phyloP scores from a whole-genome alignment of 2,888 invertebrate genomes.

The Euzetes globulus region DNA sequence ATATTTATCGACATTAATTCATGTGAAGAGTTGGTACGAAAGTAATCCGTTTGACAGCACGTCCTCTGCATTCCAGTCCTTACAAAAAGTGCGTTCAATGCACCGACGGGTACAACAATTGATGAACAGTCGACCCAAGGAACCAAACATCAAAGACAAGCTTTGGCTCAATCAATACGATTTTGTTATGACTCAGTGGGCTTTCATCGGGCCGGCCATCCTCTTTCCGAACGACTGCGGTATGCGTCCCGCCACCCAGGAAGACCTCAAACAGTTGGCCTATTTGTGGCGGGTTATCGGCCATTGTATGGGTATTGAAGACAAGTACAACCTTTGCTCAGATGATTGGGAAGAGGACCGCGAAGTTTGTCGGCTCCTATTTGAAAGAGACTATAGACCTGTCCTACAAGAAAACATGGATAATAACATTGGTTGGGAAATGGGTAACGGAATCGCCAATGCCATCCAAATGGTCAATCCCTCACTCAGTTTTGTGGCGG shows the following conservation, averaged over 20 bases:
- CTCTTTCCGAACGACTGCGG: constrained; percentile 58
- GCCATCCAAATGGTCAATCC: background rate
- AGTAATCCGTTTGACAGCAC: constrained; percentile 58
- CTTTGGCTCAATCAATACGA: constrained; percentile 66
- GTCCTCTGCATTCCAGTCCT: constrained; percentile 49
- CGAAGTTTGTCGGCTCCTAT: background rate
- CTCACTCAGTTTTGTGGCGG: background rate
- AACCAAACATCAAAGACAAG: constrained; percentile 45
- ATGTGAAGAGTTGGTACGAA: constrained; percentile 71
- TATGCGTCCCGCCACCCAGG: constrained; percentile 54
- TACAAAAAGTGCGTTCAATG: constrained; percentile 49
- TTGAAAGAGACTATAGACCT: constrained; percentile 27
- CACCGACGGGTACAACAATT: constrained; percentile 52
- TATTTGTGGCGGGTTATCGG: constrained; percentile 79
- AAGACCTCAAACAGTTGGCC: constrained; percentile 64
- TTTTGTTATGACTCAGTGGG: constrained; percentile 74
- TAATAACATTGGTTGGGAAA: background rate
- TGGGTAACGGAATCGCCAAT: background rate
- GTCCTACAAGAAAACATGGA: background rate
- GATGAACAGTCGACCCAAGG: constrained; percentile 28
- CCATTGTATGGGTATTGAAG: constrained; percentile 59
- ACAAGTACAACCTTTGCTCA: constrained; percentile 46
- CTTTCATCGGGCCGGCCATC: constrained; percentile 69
- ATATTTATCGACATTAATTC: constrained; percentile 68
- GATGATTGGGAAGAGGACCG: constrained; percentile 25